Conservation (phyloP, 2,113 vertebrate genomes). For the Myotis davidii region DNA sequence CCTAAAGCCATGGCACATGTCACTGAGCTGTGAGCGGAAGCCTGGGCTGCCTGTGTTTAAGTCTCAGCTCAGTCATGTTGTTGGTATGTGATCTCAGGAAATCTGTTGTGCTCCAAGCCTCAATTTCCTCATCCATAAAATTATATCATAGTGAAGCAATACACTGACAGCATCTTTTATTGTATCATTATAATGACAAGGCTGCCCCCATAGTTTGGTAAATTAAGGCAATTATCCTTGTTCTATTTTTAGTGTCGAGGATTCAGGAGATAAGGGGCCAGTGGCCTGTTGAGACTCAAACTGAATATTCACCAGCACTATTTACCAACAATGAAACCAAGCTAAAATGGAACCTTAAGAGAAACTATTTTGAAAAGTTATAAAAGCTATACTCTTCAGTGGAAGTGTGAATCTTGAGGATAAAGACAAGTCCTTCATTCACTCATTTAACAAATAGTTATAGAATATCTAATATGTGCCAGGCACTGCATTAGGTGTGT, state of each 20-base stretch:
- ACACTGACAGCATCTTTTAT: not conserved
- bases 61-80: not conserved
- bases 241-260: constrained; percentile 8
- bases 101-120: not conserved
- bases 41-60: not conserved
- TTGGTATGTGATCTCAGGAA: not conserved
- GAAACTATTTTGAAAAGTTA: not conserved
- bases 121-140: not conserved
- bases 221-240: constrained; percentile 20
- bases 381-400: not conserved
- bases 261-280: not conserved
- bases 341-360: not conserved
- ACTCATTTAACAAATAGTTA: not conserved
- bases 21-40: not conserved
- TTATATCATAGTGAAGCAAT: not conserved
- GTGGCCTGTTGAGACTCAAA: not conserved
- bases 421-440: not conserved
- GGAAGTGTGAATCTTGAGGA: not conserved
- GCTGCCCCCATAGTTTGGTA: not conserved
- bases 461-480: not conserved
- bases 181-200: not conserved
- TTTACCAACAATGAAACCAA: not conserved
- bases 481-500: not conserved
- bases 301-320: not conserved
- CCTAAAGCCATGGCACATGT: not conserved